These are phyloP conservation scores for Ryuthela nishihirai DNA, from an alignment of 2,888 invertebrate genomes.

Conservation along the genomic window DNA sequence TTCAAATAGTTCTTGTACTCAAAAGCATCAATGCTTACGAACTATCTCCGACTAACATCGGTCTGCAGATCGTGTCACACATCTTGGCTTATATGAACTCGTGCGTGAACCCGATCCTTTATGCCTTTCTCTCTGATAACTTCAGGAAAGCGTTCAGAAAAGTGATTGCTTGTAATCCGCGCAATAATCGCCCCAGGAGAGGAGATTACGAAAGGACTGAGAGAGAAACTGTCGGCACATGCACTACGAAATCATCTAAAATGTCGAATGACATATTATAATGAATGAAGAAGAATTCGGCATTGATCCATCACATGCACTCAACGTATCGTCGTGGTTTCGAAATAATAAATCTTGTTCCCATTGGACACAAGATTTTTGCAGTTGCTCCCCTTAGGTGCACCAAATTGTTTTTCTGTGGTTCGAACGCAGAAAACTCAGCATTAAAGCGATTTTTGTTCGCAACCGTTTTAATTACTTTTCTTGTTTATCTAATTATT, in stretches of 20 bases:
- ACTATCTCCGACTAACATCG: constrained; percentile 54
- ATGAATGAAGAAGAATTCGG: too few species aligned
- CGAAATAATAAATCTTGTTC: too few species aligned
- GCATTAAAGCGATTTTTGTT: too few species aligned
- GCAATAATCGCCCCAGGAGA: constrained; percentile 10
- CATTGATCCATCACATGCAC: too few species aligned
- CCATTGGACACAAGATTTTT: too few species aligned
- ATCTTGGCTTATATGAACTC: constrained; percentile 79
- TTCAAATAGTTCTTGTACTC: constrained; percentile 76
- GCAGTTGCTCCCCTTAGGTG: too few species aligned
- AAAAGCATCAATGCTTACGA: constrained; percentile 72
- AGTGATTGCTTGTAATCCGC: constrained; percentile 43
- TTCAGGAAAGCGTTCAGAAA: constrained; percentile 81
- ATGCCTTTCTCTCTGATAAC: constrained; percentile 90
- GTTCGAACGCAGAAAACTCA: too few species aligned
- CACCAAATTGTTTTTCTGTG: too few species aligned
- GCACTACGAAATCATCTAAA: constrained; percentile 33
- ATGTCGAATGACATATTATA: constrained; percentile 32
- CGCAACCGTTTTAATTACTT: too few species aligned
- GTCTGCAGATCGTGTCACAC: constrained; percentile 49
- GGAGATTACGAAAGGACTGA: constrained; percentile 17
- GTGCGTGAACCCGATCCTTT: constrained; percentile 90
- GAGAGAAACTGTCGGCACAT: constrained; percentile 19
- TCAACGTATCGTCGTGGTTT: too few species aligned
- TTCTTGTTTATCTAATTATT: too few species aligned